Evolutionary conservation across 2,797 vertebrate genomes (phyloP).

Genomic region (Enteromius afrohamiltoni): DNA sequence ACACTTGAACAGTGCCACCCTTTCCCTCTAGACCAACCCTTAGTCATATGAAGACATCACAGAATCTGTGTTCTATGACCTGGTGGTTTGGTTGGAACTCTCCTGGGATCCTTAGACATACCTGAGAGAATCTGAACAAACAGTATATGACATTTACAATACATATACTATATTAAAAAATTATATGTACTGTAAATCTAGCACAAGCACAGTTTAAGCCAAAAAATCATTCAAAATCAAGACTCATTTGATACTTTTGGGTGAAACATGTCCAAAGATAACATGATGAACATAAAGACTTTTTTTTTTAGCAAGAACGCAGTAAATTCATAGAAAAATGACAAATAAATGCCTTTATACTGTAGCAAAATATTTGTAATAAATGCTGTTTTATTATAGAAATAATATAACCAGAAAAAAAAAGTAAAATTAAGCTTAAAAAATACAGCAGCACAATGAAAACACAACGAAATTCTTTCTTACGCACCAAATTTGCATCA

Average conservation of each 20-base stretch:
- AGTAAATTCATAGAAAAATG: background rate
- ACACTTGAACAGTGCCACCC: constrained; percentile 11
- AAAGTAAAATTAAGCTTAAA: no score
- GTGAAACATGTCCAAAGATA: no score
- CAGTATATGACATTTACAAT: no score
- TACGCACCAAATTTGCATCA: background rate
- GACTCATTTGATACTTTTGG: background rate
- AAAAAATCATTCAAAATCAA: background rate
- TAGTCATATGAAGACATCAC: background rate
- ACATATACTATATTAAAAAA: background rate
- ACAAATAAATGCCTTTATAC: background rate
- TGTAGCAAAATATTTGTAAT: background rate
- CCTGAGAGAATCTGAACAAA: background rate
- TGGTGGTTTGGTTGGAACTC: background rate
- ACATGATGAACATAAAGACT: no score
- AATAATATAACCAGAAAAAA: no score
- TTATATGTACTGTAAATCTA: background rate
- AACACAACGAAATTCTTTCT: background rate
- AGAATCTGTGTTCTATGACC: background rate
- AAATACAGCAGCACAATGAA: background rate
- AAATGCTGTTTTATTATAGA: background rate
- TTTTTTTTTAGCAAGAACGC: background rate
- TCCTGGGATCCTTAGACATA: background rate
- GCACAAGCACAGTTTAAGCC: background rate
- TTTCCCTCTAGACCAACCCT: constrained; percentile 7